phyloP scores from a whole-genome alignment of 2,888 invertebrate genomes.

The Galeruca laticollis region DNA sequence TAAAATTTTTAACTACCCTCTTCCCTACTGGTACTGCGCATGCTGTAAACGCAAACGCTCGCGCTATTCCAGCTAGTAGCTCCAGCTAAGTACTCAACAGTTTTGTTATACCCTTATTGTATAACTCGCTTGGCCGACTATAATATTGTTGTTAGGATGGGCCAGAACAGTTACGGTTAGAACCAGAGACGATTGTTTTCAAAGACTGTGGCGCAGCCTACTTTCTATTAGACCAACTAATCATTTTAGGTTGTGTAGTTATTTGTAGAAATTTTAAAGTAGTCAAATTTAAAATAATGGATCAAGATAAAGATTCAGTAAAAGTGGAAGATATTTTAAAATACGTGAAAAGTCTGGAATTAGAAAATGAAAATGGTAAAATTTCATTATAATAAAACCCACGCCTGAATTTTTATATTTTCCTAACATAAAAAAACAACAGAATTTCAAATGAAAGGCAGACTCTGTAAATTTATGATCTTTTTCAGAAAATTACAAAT shows the following conservation, averaged over 20 bases:
- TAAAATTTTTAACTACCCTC: slow-evolving; percentile 39
- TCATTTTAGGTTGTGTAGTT: background rate
- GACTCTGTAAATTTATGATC: no score
- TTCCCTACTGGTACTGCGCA: slow-evolving; percentile 10
- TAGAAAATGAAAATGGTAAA: slow-evolving; percentile 27
- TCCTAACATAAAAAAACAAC: no score
- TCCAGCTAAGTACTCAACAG: background rate
- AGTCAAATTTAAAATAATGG: slow-evolving; percentile 5
- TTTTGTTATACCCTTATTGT: background rate
- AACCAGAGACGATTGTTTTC: background rate
- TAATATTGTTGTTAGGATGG: background rate
- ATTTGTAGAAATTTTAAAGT: background rate
- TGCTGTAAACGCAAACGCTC: background rate
- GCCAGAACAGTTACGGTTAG: background rate
- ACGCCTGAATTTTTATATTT: no score
- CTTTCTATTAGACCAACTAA: background rate
- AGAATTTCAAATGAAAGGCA: no score
- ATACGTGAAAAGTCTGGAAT: slow-evolving; percentile 32
- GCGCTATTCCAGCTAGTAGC: background rate
- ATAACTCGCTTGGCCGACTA: background rate
- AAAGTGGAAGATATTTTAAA: slow-evolving; percentile 17
- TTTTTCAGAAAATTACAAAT: slow-evolving; percentile 29
- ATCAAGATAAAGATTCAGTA: slow-evolving; percentile 1
- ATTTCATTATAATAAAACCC: background rate
- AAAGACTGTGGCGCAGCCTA: background rate